phyloP scores from a whole-genome alignment of 2,888 invertebrate species.

The Scaptomyza polygonia region DNA sequence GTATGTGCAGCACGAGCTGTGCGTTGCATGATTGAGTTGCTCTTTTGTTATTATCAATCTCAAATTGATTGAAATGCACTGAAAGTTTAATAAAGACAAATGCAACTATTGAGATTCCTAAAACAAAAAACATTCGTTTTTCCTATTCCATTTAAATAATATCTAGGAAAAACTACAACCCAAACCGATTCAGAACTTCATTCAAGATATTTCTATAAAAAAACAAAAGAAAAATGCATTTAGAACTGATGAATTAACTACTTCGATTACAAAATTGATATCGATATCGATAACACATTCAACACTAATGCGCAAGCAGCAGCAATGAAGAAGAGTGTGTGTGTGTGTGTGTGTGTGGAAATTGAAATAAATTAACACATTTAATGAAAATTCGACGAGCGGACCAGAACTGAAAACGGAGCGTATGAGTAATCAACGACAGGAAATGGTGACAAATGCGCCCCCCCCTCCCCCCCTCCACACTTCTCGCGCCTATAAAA shows the following conservation, averaged over 20 bases:
- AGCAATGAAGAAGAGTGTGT: slow-evolving; percentile 36
- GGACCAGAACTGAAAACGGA: slow-evolving; percentile 63
- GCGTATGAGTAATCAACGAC: slow-evolving; percentile 80
- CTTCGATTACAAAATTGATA: not conserved
- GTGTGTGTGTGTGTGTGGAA: slow-evolving; percentile 58
- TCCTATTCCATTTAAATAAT: too few relatives aligned
- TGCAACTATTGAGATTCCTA: too few relatives aligned
- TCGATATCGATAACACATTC: slow-evolving; percentile 11
- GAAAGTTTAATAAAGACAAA: too few relatives aligned
- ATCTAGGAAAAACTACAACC: too few relatives aligned
- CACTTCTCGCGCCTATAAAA: slow-evolving; percentile 2
- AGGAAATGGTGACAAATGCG: slow-evolving; percentile 81
- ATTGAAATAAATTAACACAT: slow-evolving; percentile 77
- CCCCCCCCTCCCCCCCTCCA: slow-evolving; percentile 30
- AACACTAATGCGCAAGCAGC: slow-evolving; percentile 11
- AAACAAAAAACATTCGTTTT: too few relatives aligned
- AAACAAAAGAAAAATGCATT: not conserved
- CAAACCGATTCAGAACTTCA: too few relatives aligned
- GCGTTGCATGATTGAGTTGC: slow-evolving; percentile 56
- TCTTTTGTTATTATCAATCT: slow-evolving; percentile 43
- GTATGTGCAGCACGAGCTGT: slow-evolving; percentile 2
- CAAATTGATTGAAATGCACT: slow-evolving; percentile 36
- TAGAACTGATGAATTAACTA: not conserved
- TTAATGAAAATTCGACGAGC: slow-evolving; percentile 73
- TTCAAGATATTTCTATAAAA: too few relatives aligned